A percentile compares a stretch with the other conserved stretches of the same genome.
Evolutionary conservation across 2,797 vertebrate genomes (phyloP).

Genomic region (Phrynocephalus guinanensis): DNA sequence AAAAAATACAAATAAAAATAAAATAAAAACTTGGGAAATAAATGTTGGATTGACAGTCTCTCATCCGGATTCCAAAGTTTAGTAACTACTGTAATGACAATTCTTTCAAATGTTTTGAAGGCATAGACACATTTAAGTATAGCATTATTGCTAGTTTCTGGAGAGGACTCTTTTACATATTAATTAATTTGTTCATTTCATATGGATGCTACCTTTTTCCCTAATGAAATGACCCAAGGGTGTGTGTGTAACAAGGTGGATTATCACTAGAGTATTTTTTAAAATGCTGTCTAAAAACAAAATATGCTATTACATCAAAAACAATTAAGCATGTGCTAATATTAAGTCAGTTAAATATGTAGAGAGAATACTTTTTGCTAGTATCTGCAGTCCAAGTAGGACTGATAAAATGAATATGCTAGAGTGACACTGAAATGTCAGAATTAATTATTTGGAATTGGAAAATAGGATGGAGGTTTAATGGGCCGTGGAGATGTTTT

Average conservation of each 20-base stretch:
- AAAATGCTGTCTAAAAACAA: too few species aligned
- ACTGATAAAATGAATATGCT: background rate
- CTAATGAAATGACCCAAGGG: too few species aligned
- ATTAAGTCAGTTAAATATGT: too few species aligned
- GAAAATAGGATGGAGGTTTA: conserved; percentile 22
- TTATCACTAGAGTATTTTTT: too few species aligned
- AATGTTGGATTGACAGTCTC: background rate
- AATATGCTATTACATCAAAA: too few species aligned
- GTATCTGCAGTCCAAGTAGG: background rate
- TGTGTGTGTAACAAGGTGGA: too few species aligned
- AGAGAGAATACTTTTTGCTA: background rate
- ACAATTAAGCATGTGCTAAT: too few species aligned
- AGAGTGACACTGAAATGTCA: conserved; percentile 10
- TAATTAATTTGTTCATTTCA: too few species aligned
- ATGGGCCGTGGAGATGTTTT: conserved; percentile 20
- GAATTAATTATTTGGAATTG: conserved; percentile 31
- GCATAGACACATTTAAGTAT: background rate
- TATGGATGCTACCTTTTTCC: too few species aligned
- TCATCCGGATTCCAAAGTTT: background rate
- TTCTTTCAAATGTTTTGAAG: conserved; percentile 2
- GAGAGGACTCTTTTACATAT: background rate
- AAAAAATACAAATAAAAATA: too few species aligned
- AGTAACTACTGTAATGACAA: background rate
- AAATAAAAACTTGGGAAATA: too few species aligned
- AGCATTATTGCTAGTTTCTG: background rate